Evolutionary conservation across 2,797 vertebrate species (phyloP).

Genomic region (Halcyon leucocephala): DNA sequence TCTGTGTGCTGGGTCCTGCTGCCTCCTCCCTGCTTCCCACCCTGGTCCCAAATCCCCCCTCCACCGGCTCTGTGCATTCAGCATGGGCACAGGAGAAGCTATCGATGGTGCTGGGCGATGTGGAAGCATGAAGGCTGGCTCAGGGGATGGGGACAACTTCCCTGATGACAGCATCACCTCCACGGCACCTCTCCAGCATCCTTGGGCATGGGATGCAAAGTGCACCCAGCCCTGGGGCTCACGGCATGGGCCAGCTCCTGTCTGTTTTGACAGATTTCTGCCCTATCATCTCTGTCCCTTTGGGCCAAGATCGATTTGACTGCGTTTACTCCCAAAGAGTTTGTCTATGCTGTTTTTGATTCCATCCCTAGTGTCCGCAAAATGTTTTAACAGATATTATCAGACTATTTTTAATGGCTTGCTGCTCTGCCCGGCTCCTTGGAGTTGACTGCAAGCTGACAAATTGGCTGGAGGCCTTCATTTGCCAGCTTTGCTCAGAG

Average conservation of each 20-base stretch:
- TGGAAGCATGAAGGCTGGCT: neutral
- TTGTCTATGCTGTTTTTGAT: neutral
- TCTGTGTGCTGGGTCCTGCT: neutral
- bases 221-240: neutral
- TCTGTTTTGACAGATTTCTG: conserved; percentile 14
- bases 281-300: neutral
- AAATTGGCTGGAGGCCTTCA: conserved; percentile 72
- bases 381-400: conserved; percentile 68
- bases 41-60: neutral
- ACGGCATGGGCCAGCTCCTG: neutral
- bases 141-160: neutral
- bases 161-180: neutral
- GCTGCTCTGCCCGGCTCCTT: conserved; percentile 66
- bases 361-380: conserved; percentile 7
- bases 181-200: neutral
- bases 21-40: neutral
- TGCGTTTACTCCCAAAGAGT: conserved; percentile 1
- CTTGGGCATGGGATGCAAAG: neutral
- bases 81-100: neutral
- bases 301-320: conserved; percentile 28
- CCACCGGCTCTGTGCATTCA: fast-evolving
- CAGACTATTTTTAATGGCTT: conserved; percentile 69
- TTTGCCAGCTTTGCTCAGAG: conserved; percentile 75
- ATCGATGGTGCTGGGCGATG: fast-evolving
- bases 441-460: conserved; percentile 75